Conservation (phyloP, 2,113 vertebrate genomes). For the Cichladusa arquata region DNA sequence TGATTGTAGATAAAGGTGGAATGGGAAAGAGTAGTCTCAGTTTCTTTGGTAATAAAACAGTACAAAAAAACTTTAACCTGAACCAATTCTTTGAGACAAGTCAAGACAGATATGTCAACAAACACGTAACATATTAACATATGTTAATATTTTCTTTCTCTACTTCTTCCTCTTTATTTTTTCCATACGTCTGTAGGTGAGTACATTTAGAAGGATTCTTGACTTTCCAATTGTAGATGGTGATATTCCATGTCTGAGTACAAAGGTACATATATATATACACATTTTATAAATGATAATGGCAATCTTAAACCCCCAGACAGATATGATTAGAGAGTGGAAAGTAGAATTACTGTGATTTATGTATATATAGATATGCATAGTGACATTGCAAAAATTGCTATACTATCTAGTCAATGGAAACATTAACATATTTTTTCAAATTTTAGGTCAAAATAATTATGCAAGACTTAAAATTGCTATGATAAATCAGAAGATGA, state of each 20-base stretch:
- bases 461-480: neutral
- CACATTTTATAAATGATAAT: neutral
- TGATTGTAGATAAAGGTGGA: neutral
- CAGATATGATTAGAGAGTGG: neutral
- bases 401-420: neutral
- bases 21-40: neutral
- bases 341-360: neutral
- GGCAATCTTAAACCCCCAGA: neutral
- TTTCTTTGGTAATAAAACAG: neutral
- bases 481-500: neutral
- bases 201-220: neutral
- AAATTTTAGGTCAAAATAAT: neutral
- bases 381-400: neutral
- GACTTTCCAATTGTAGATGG: neutral
- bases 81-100: neutral
- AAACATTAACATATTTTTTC: neutral
- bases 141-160: neutral
- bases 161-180: neutral
- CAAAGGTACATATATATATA: neutral
- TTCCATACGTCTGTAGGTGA: neutral
- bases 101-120: neutral
- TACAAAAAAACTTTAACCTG: neutral
- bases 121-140: neutral
- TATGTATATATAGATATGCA: neutral
- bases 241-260: neutral